A percentile compares a stretch with the other conserved stretches of the same genome.
Evolutionary conservation across 2,113 vertebrate species (phyloP).

Genomic region (Macroglossus sobrinus): DNA sequence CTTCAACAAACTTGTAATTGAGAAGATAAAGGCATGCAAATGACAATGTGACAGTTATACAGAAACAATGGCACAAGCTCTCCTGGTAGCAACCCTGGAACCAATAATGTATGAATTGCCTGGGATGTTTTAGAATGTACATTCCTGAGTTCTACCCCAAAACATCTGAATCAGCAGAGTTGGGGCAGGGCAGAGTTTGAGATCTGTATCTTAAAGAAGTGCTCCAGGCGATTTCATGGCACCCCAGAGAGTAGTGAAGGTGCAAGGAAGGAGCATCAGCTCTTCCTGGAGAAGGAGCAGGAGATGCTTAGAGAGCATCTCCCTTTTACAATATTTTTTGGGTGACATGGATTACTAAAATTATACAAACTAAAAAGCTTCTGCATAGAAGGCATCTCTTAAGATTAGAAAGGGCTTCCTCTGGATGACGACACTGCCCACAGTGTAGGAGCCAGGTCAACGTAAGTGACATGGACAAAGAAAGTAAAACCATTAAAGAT

Average conservation of each 20-base stretch:
- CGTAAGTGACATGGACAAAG: not conserved
- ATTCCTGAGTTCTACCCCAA: not conserved
- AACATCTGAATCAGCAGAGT: not conserved
- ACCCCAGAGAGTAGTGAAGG: not conserved
- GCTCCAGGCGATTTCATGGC: not conserved
- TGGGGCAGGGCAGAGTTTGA: not conserved
- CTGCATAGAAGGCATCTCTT: not conserved
- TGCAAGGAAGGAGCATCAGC: not conserved
- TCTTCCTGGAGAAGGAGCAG: not conserved
- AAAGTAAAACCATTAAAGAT: not conserved
- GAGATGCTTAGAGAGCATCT: not conserved
- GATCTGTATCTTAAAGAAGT: not conserved
- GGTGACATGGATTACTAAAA: too few species aligned
- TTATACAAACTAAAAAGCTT: too few species aligned
- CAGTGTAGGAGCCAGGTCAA: not conserved
- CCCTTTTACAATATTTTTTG: not conserved
- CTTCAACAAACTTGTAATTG: not conserved
- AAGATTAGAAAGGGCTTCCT: not conserved
- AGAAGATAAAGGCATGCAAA: not conserved
- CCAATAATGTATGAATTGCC: not conserved
- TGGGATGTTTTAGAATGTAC: too few species aligned
- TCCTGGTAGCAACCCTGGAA: too few species aligned
- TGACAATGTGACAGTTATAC: not conserved
- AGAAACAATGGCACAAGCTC: not conserved
- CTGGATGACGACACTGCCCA: accelerated